A percentile compares a stretch with the other conserved stretches of the same genome.
phyloP scores from a whole-genome alignment of 2,113 vertebrate genomes.

The Tinamus guttatus region DNA sequence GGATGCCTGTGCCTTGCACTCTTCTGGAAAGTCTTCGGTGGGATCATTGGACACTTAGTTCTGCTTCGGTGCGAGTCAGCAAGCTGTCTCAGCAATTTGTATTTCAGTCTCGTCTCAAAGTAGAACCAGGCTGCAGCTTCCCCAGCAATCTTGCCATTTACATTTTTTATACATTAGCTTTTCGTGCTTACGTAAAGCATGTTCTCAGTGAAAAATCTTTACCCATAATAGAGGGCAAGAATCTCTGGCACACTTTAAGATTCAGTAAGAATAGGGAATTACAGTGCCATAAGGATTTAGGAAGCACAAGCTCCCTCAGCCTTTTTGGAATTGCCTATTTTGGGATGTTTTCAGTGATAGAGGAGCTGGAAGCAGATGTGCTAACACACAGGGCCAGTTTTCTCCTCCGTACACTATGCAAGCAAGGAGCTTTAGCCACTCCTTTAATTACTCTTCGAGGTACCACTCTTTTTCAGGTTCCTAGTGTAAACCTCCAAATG shows the following conservation, averaged over 20 bases:
- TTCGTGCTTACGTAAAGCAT: conserved; percentile 33
- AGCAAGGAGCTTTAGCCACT: not conserved
- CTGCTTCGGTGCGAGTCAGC: not conserved
- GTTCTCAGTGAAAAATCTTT: conserved; percentile 12
- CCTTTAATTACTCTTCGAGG: not conserved
- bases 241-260: not conserved
- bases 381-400: not conserved
- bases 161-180: conserved; percentile 44
- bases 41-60: not conserved
- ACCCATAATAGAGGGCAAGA: not conserved
- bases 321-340: not conserved
- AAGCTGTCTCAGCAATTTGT: conserved; percentile 64
- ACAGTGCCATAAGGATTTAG: not conserved
- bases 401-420: not conserved
- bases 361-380: not conserved
- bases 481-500: not conserved
- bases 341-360: not conserved
- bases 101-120: conserved; percentile 52
- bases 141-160: not conserved
- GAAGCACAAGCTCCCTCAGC: not conserved
- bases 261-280: not conserved
- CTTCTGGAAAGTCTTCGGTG: not conserved
- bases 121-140: conserved; percentile 46
- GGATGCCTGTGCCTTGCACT: not conserved
- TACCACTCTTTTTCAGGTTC: not conserved